phyloP scores from a whole-genome alignment of 2,888 invertebrate species.

The Ceramica pisi region DNA sequence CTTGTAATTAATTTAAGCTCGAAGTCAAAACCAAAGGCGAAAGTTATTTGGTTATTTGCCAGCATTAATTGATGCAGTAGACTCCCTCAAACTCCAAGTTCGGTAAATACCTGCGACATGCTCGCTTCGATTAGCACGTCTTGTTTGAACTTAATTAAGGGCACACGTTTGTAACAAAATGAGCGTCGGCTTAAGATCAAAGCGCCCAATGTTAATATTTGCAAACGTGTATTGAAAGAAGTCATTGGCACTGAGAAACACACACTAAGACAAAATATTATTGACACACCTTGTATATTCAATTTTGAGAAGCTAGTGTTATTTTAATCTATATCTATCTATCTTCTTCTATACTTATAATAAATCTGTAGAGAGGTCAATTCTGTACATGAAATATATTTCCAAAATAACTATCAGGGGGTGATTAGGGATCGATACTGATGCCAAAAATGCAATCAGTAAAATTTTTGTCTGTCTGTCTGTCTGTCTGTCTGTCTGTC shows the following conservation, averaged over 20 bases:
- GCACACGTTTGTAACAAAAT: constrained; percentile 82
- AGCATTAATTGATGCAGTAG: constrained; percentile 30
- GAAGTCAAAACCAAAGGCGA: not conserved
- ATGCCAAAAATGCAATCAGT: too few relatives aligned
- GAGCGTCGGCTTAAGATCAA: constrained; percentile 86
- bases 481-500: too few relatives aligned
- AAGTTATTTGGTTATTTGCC: constrained; percentile 13
- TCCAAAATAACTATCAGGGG: too few relatives aligned
- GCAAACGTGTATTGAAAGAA: constrained; percentile 86
- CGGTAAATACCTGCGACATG: constrained; percentile 59
- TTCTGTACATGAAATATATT: too few relatives aligned
- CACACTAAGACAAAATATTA: constrained; percentile 19
- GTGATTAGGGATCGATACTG: too few relatives aligned
- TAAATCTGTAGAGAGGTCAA: too few relatives aligned
- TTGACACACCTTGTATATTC: not conserved
- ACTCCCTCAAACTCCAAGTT: constrained; percentile 40
- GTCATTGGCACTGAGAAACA: constrained; percentile 80
- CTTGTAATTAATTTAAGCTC: constrained; percentile 7
- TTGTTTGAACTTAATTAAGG: constrained; percentile 90
- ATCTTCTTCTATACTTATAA: too few relatives aligned
- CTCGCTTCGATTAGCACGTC: constrained; percentile 81
- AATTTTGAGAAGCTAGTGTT: constrained; percentile 6
- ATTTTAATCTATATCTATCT: too few relatives aligned
- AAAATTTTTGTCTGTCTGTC: too few relatives aligned
- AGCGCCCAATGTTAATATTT: constrained; percentile 86